These are phyloP conservation scores for Drosophila mojavensis DNA, from an alignment of 1,140 invertebrate genomes.

Conservation along the genomic window DNA sequence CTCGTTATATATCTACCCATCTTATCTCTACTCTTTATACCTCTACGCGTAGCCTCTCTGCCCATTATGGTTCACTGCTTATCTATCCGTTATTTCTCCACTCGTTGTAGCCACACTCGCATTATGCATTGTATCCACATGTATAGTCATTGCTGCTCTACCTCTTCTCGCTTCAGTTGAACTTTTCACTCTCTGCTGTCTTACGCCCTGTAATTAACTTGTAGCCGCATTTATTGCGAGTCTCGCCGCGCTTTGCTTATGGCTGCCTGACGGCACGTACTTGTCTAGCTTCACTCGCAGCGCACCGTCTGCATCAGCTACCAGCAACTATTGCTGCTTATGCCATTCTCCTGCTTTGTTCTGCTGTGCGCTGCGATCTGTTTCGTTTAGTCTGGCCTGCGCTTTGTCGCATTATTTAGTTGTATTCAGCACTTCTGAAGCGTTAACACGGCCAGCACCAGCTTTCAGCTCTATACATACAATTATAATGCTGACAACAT, in stretches of 20 bases:
- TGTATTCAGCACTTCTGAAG: conserved; percentile 1
- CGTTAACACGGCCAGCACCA: conserved; percentile 1
- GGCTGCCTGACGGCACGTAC: background rate
- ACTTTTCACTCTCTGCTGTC: no score
- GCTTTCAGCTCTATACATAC: background rate
- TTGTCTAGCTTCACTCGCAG: background rate
- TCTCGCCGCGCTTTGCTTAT: no score
- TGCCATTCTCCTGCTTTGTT: no score
- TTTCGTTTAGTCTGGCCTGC: background rate
- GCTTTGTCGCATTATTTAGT: background rate
- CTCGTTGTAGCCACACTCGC: no score
- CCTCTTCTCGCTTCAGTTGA: no score
- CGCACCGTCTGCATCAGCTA: no score
- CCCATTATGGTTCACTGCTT: no score
- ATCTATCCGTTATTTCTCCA: no score
- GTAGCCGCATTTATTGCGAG: no score
- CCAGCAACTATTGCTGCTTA: no score
- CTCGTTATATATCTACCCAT: background rate
- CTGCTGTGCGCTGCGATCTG: no score
- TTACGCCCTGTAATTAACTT: no score
- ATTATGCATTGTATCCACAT: background rate
- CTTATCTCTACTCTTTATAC: background rate
- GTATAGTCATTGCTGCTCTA: background rate
- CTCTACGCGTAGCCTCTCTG: background rate
- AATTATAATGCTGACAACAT: conserved; percentile 8